Evolutionary conservation across 2,113 vertebrate species (phyloP), one percentile per base, ranked within the genome.

Genomic region (Triplophysa rosa): DNA sequence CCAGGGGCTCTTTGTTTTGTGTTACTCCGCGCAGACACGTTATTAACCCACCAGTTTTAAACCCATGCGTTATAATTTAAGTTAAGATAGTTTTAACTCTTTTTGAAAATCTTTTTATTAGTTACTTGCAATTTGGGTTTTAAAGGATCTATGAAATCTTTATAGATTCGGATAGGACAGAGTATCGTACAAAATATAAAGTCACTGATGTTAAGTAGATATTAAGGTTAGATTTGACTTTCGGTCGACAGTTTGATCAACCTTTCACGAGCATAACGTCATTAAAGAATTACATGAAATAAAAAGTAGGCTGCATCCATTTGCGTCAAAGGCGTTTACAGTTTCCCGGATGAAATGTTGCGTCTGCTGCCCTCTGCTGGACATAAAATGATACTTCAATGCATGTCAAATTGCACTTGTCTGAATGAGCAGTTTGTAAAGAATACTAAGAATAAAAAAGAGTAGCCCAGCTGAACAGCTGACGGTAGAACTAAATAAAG

Each of bases 1-100:
- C 83, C 2, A 9, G 0, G 0, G 17, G 14, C 1, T 0, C 8
- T 54, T 33, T 3, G 0, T 1, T 1, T 82, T 19, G 67, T 91
- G 87, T 89, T 82, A 84, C 61, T 92, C 74, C 87, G 87, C 91
- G 16, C 26, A 77, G 62, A 23, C 74, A 52, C 10, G 2, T 33
- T 21, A 52, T 77, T 65, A 26, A n/a, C 0, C 58, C 58, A 12
- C 6, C 8, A 9, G 8, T 29, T 76, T 33, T 8, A 26, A 37
- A 3, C 33, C 33, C 33, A 37, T 37, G 33, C 1, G 33, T 7
- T 37, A 7, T 37, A 7, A 37, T 6, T 33, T 33, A 1, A 33
- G 29, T 33, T 26, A 26, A 26, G 26, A 26, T 26, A 26, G 26
- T 26, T 26, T 26, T 26, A 26, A 26, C 37, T 40, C 2, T 0